Percentiles rank a stretch among this genome's conserved stretches.
These are phyloP conservation scores for Nineta flava DNA, from an alignment of 2,888 invertebrate species.

Conservation along the genomic window DNA sequence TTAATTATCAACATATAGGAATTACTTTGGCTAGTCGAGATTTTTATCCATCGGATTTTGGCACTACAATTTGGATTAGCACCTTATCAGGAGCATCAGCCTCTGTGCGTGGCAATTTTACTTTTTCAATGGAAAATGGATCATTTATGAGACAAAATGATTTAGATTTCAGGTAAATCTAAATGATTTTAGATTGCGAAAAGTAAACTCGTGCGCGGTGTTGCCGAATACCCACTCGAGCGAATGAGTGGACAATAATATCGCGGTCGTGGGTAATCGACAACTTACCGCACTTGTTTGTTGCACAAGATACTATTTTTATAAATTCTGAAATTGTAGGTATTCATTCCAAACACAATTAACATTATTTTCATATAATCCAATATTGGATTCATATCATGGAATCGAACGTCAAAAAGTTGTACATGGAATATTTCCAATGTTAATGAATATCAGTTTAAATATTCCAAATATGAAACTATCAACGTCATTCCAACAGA, in stretches of 20 bases:
- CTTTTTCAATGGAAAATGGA: constrained; percentile 36
- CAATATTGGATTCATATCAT: constrained; percentile 45
- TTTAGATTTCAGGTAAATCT: constrained; percentile 35
- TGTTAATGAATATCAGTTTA: constrained; percentile 7
- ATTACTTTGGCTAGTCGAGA: constrained; percentile 37
- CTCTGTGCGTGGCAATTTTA: constrained; percentile 53
- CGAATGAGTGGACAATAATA: too few species aligned
- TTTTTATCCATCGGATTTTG: constrained; percentile 38
- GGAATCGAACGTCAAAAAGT: constrained; percentile 34
- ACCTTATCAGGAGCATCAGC: constrained; percentile 37
- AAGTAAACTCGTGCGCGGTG: too few species aligned
- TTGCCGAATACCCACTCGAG: too few species aligned
- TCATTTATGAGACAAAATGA: constrained; percentile 43
- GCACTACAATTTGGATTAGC: constrained; percentile 39
- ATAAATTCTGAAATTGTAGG: constrained; percentile 18
- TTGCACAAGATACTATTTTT: too few species aligned
- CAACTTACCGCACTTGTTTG: too few species aligned
- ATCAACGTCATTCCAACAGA: not conserved
- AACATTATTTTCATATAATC: constrained; percentile 37
- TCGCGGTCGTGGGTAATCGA: not conserved
- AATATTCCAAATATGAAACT: not conserved
- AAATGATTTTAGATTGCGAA: too few species aligned
- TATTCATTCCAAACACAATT: constrained; percentile 36
- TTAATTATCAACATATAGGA: constrained; percentile 35
- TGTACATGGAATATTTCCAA: constrained; percentile 8